Conservation (phyloP, 2,113 vertebrate genomes). For the Amia ocellicauda region DNA sequence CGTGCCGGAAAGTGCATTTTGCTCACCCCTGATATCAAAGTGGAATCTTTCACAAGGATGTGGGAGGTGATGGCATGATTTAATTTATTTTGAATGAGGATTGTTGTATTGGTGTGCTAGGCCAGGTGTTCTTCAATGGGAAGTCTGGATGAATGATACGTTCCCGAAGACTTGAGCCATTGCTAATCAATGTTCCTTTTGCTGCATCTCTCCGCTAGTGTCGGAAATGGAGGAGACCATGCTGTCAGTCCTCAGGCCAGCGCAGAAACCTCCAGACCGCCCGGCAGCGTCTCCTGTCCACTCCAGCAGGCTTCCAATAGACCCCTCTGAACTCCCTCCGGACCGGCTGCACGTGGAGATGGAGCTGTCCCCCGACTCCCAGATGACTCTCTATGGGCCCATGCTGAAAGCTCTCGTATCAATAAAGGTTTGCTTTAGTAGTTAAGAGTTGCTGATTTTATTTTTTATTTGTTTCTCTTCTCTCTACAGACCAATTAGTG, state of each 20-base stretch:
- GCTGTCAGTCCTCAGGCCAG: conserved; percentile 82
- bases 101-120: not conserved
- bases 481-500: too few species aligned
- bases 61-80: not conserved
- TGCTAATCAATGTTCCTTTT: not conserved
- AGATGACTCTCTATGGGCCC: conserved; percentile 89
- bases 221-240: conserved; percentile 95
- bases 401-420: conserved; percentile 83
- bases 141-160: too few species aligned
- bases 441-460: too few species aligned
- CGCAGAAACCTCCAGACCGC: conserved; percentile 68
- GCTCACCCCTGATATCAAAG: not conserved
- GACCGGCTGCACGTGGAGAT: conserved; percentile 92
- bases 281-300: conserved; percentile 61
- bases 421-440: conserved; percentile 76
- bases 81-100: not conserved
- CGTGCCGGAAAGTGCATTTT: too few species aligned
- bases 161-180: too few species aligned
- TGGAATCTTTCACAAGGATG: not conserved
- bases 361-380: conserved; percentile 91
- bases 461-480: too few species aligned
- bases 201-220: conserved; percentile 57
- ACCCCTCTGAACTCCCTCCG: conserved; percentile 87
- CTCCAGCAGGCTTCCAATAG: conserved; percentile 64
- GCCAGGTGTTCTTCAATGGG: too few species aligned